Percentiles rank a stretch among this genome's conserved stretches.
Conservation (phyloP, 2,797 vertebrate species). For the Hipposideros larvatus region DNA sequence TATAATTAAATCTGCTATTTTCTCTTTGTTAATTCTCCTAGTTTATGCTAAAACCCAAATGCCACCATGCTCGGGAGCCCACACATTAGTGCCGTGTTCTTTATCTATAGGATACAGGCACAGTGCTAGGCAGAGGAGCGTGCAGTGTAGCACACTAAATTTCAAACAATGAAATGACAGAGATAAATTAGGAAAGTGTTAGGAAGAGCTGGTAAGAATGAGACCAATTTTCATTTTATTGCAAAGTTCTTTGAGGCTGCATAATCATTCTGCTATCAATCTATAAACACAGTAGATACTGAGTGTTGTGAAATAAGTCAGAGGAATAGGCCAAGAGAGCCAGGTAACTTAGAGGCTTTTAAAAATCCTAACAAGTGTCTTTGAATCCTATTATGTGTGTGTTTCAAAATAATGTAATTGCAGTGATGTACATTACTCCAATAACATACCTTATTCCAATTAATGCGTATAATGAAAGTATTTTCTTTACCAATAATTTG, state of each 20-base stretch:
- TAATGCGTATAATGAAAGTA: neutral
- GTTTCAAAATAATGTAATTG: conserved; percentile 4
- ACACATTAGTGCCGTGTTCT: neutral
- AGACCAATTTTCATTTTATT: conserved; percentile 36
- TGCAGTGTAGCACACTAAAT: neutral
- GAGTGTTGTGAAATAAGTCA: conserved; percentile 33
- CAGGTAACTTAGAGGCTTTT: neutral
- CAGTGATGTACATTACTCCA: neutral
- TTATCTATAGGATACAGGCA: conserved; percentile 63
- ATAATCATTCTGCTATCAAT: neutral
- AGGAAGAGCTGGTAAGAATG: neutral
- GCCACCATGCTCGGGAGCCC: conserved; percentile 40
- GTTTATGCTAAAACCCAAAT: conserved; percentile 72
- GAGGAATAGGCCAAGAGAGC: neutral
- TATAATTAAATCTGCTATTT: conserved; percentile 80
- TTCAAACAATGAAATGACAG: conserved; percentile 29
- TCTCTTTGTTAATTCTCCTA: conserved; percentile 77
- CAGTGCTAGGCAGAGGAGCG: conserved; percentile 33
- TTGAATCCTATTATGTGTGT: neutral
- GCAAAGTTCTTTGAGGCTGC: conserved; percentile 22
- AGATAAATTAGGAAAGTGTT: conserved; percentile 58
- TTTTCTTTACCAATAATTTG: conserved; percentile 42
- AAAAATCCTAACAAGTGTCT: neutral
- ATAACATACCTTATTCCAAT: neutral
- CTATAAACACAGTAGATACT: neutral